Evolutionary conservation across 1,140 invertebrate genomes (phyloP).

Genomic region (Leptinotarsa defecta): DNA sequence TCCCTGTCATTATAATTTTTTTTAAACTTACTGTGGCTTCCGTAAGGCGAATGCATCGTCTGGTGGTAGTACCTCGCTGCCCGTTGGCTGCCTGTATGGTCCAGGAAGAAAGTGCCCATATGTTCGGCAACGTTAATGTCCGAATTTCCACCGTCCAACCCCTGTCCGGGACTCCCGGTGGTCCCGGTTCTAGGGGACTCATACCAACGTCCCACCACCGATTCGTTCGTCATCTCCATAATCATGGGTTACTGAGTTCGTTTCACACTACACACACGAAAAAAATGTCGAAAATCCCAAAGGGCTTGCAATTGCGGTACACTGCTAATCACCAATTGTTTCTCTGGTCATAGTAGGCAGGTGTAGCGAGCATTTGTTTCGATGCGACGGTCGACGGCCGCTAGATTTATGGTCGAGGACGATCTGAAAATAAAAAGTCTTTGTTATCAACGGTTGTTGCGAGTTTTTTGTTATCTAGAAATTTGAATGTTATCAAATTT

Average conservation of each 20-base stretch:
- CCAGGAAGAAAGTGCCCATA: slow-evolving; percentile 56
- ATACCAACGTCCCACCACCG: slow-evolving; percentile 54
- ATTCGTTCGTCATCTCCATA: slow-evolving; percentile 58
- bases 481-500: slow-evolving; percentile 22
- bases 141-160: slow-evolving; percentile 46
- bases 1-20: no score
- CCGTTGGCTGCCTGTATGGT: slow-evolving; percentile 53
- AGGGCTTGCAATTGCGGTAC: neutral
- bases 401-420: slow-evolving; percentile 12
- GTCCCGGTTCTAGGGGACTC: slow-evolving; percentile 54
- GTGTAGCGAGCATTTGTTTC: slow-evolving; percentile 33
- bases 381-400: slow-evolving; percentile 36
- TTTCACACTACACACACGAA: slow-evolving; percentile 45
- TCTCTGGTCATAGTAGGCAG: slow-evolving; percentile 34
- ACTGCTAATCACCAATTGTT: slow-evolving; percentile 3
- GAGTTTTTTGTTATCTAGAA: neutral
- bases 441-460: neutral
- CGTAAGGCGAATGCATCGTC: slow-evolving; percentile 56
- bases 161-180: slow-evolving; percentile 53
- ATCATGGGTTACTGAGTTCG: slow-evolving; percentile 52
- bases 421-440: slow-evolving; percentile 20
- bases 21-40: slow-evolving; percentile 53
- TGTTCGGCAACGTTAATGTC: slow-evolving; percentile 56
- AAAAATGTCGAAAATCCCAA: slow-evolving; percentile 24
- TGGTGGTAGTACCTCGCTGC: slow-evolving; percentile 55